A percentile compares a stretch with the other conserved stretches of the same genome.
Conservation (phyloP, 2,113 vertebrate species). For the Hippocampus zosterae region DNA sequence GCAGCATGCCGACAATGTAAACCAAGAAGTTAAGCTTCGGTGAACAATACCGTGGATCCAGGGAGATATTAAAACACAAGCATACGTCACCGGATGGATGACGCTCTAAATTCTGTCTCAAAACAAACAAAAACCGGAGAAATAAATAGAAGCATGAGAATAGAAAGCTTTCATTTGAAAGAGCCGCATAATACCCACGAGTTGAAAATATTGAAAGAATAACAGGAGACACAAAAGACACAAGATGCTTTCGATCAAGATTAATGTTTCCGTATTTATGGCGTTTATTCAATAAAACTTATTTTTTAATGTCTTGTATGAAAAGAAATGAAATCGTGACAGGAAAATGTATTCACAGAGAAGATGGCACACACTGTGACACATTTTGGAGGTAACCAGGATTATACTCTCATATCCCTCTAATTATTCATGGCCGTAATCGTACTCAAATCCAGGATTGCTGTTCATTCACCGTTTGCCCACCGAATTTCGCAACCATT, state of each 20-base stretch:
- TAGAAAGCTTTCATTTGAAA: background rate
- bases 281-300: background rate
- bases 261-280: background rate
- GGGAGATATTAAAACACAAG: background rate
- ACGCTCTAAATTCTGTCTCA: background rate
- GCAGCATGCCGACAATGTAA: background rate
- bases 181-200: background rate
- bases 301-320: background rate
- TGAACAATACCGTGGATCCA: background rate
- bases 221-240: background rate
- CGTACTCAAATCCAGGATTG: too few relatives aligned
- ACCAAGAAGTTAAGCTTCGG: background rate
- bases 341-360: background rate
- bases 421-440: too few relatives aligned
- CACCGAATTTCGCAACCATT: too few relatives aligned
- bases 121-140: background rate
- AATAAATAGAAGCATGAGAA: background rate
- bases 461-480: too few relatives aligned
- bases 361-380: background rate
- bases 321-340: background rate
- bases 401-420: too few relatives aligned
- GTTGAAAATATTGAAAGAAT: background rate
- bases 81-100: background rate
- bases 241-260: background rate
- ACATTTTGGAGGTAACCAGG: background rate